Conservation (phyloP, 2,888 invertebrate genomes). For the Dicyrtomina minuta region DNA sequence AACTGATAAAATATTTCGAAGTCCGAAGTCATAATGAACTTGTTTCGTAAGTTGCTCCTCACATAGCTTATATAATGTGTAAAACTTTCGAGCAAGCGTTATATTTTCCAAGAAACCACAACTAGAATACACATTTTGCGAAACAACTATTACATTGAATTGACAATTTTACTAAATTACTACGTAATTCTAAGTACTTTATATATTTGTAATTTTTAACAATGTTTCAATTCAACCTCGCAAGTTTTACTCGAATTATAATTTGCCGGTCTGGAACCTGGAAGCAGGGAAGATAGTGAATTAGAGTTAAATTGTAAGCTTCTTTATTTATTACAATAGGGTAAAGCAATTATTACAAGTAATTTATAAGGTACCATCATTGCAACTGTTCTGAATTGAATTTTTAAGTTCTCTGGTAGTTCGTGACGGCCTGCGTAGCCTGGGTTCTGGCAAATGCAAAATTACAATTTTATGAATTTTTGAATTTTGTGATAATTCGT, state of each 20-base stretch:
- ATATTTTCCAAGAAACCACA: conserved; percentile 96
- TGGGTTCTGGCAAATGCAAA: too few relatives aligned
- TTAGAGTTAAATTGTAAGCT: conserved; percentile 56
- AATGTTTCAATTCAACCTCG: conserved; percentile 56
- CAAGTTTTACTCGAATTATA: conserved; percentile 92
- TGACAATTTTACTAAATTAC: too few relatives aligned
- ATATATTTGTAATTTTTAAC: too few relatives aligned
- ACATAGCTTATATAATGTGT: conserved; percentile 92
- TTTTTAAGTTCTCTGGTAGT: conserved; percentile 93
- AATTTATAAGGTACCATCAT: conserved; percentile 89
- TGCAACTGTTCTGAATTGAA: conserved; percentile 94
- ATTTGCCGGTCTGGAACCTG: conserved; percentile 68
- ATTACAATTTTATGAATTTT: too few relatives aligned
- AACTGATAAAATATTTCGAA: conserved; percentile 92
- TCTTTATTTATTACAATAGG: too few relatives aligned
- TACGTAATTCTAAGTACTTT: too few relatives aligned
- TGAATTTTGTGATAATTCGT: too few relatives aligned
- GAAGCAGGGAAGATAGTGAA: background rate
- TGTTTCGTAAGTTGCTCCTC: conserved; percentile 97
- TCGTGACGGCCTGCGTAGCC: conserved; percentile 96
- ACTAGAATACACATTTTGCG: too few relatives aligned
- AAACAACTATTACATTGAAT: too few relatives aligned
- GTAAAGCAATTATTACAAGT: background rate
- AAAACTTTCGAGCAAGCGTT: conserved; percentile 91
- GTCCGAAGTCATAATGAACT: conserved; percentile 95